phyloP scores from a whole-genome alignment of 2,888 invertebrate genomes.

The Rhabditoides inermis region DNA sequence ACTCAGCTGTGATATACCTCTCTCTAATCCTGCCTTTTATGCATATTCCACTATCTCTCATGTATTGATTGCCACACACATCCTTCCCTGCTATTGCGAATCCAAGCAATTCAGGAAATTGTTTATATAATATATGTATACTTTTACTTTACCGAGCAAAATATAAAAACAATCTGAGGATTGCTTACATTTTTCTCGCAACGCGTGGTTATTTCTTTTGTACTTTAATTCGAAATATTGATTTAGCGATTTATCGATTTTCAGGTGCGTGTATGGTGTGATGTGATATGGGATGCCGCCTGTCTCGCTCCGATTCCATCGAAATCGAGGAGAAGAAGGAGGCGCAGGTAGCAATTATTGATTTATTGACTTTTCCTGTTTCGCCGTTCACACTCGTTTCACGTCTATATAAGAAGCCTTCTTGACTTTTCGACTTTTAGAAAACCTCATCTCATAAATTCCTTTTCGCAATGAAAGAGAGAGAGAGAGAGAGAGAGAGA shows the following conservation, averaged over 20 bases:
- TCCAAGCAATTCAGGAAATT: too few species aligned
- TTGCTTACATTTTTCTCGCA: too few species aligned
- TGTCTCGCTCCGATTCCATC: constrained; percentile 25
- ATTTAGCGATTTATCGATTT: not conserved
- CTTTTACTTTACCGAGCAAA: not conserved
- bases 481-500: not conserved
- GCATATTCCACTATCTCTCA: too few species aligned
- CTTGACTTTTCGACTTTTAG: too few species aligned
- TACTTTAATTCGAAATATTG: too few species aligned
- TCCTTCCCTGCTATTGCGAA: too few species aligned
- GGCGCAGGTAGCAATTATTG: constrained; percentile 3
- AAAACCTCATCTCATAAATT: not conserved
- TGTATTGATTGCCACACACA: too few species aligned
- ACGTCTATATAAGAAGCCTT: too few species aligned
- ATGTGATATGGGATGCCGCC: constrained; percentile 24
- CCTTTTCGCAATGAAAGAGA: not conserved
- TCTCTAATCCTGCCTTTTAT: too few species aligned
- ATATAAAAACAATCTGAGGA: not conserved
- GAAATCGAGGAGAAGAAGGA: constrained; percentile 16
- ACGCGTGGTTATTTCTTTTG: too few species aligned
- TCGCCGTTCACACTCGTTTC: too few species aligned
- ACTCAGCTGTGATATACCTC: too few species aligned
- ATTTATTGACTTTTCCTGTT: not conserved
- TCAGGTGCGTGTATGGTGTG: not conserved
- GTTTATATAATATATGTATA: not conserved